Evolutionary conservation across 64 coral and sea anemone species (phyloP), one percentile per base, ranked within the genome.

Genomic region (Cladopsammia gracilis): DNA sequence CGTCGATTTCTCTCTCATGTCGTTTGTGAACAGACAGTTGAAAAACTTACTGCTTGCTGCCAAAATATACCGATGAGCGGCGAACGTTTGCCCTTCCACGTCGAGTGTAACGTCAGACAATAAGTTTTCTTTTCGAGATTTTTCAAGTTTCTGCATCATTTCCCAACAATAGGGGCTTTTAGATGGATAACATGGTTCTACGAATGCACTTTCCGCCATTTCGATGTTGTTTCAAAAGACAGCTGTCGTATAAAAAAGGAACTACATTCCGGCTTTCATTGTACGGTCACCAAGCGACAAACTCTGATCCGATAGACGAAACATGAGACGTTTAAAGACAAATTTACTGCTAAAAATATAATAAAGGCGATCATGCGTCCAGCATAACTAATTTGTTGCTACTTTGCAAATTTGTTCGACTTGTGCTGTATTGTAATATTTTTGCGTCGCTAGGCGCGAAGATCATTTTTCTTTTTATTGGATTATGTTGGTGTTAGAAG

Each of bases 1-100:
- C 42, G 85, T 18, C 48, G 78, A 25, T 64, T 94, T 97, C 67
- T 97, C 95, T 72, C 65, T 77, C 95, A 97, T 97, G 48, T 93
- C 76, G 64, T 42, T 94, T 7, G 87, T 91, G 87, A 97, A 94
- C 45, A 97, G 62, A 11, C 92, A 48, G 50, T 94, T n/a, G 54
- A 97, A 97, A 47, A 94, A 97, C 15, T 59, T 62, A 58, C 87
- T 90, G 26, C 91, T 87, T 4, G 88, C 91, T 10, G 92, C 91
- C 19, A 97, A 76, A 5, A 97, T 80, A 68, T 83, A 90, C 65
- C 92, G 64, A 60, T 94, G 95, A 16, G 92, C 88, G 15, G 56
- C 14, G 11, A 97, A 90, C 64, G 59, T 58, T 62, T 90, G 69
- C 6, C 92, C 95, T 34, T 94, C 91, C 2, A 90, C 95, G 10